Percentiles rank a stretch among this genome's conserved stretches.
Conservation (phyloP, 1,140 invertebrate genomes). For the Bombus affinis region DNA sequence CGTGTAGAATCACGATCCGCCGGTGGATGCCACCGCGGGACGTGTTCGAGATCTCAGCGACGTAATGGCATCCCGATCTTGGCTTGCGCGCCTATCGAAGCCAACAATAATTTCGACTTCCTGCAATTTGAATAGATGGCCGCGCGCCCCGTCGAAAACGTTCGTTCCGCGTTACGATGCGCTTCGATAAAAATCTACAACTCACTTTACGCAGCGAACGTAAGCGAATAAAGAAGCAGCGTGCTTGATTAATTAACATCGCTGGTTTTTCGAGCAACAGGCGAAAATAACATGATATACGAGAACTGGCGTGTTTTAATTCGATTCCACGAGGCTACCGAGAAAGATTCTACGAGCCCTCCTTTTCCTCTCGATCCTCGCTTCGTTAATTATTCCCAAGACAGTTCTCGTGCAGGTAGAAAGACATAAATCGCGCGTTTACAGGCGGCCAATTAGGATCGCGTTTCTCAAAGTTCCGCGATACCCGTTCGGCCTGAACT, state of each 20-base stretch:
- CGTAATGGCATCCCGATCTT: conserved; percentile 42
- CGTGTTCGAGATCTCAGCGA: conserved; percentile 38
- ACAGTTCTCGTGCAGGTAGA: conserved; percentile 50
- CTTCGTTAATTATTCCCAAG: conserved; percentile 63
- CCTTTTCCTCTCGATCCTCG: conserved; percentile 12
- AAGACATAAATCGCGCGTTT: conserved; percentile 60
- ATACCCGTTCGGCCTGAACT: background rate
- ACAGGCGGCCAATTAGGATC: background rate
- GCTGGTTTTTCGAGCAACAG: background rate
- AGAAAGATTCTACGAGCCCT: background rate
- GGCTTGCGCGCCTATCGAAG: background rate
- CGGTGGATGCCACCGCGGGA: conserved; percentile 30
- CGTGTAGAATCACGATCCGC: conserved; percentile 50
- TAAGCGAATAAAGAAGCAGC: background rate
- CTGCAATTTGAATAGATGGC: background rate
- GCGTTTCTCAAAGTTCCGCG: conserved; percentile 14
- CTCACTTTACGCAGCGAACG: background rate
- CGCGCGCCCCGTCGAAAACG: background rate
- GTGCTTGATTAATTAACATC: conserved; percentile 31
- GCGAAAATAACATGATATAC: background rate
- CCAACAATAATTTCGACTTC: background rate
- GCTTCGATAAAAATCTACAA: background rate
- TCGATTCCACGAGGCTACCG: background rate
- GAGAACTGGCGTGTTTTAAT: conserved; percentile 4
- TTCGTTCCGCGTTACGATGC: too few species aligned